Base-by-base conservation (phyloP, 2,797 vertebrate genomes). In the Triplophysa yarkandensis region DNA sequence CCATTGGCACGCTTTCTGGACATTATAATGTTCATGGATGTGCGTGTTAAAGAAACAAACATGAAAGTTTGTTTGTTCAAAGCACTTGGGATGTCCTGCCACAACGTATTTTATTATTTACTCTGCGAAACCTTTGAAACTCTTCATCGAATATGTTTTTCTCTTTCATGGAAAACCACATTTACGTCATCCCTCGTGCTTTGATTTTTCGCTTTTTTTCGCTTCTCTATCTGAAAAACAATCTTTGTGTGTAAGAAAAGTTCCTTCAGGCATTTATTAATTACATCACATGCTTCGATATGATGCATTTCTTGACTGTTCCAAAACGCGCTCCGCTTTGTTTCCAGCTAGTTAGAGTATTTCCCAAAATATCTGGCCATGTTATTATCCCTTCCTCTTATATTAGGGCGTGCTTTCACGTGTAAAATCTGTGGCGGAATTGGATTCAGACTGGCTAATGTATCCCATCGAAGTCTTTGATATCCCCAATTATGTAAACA, bases 401-500 rank as follows among this genome's bases (percentile, higher is more conserved):
- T 74, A 68, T 74, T 71, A 71, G 77, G 67, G 68, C 72, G 54
- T 16, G 66, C 81, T 86, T 86, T 85, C 77, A 85, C 85, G 82
- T 86, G 84, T 79, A 79, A 82, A 85, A 84, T 79, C 52, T 54
- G n/a, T 70, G 39, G 32, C 39, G 77, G 72, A 84, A 85, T 84
- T 71, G 83, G 77, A 84, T 67, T 63, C 78, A 62, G 77, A 65
- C 74, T 77, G 43, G 60, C 77, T 83, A 81, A 79, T 80, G 71
- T 61, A 78, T 71, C 78, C 64, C 72, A 79, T 79, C 65, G 58
- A 82, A 81, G 77, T 72, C 83, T 85, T 84, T 86, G 82, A 86
- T 85, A 83, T 82, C 27, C 69, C 54, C 78, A 80, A 83, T 84
- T 83, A 85, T 84, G 82, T 83, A 85, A 85, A 85, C 83, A 83